phyloP scores from a whole-genome alignment of 2,797 vertebrate species.

The Antrozous pallidus region DNA sequence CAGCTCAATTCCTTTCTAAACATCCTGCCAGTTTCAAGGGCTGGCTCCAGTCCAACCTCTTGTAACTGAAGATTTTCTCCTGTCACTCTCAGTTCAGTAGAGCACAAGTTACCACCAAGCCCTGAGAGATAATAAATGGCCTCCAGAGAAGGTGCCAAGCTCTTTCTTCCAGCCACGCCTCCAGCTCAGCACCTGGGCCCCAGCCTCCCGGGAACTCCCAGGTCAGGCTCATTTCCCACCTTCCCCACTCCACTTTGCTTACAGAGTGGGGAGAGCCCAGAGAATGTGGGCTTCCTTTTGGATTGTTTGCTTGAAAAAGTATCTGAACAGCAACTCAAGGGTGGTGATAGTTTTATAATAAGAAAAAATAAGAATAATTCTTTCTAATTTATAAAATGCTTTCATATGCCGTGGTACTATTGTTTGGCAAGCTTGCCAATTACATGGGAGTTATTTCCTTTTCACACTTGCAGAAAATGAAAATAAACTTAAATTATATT shows the following conservation, averaged over 20 bases:
- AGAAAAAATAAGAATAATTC: constrained; percentile 8
- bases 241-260: neutral
- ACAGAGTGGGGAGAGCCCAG: neutral
- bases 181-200: neutral
- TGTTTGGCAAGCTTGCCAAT: neutral
- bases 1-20: neutral
- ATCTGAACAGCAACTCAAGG: neutral
- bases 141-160: neutral
- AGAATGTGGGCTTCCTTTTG: neutral
- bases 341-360: neutral
- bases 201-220: neutral
- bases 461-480: neutral
- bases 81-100: neutral
- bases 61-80: neutral
- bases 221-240: neutral
- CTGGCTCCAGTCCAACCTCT: neutral
- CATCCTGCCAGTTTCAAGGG: neutral
- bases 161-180: neutral
- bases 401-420: neutral
- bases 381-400: neutral
- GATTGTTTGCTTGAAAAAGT: neutral
- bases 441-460: neutral
- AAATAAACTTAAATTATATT: neutral
- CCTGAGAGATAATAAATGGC: neutral
- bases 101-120: neutral